Evolutionary conservation across 1,140 invertebrate genomes (phyloP), one percentile per base, ranked within the genome.

Genomic region (Drosophila nigrodunni): DNA sequence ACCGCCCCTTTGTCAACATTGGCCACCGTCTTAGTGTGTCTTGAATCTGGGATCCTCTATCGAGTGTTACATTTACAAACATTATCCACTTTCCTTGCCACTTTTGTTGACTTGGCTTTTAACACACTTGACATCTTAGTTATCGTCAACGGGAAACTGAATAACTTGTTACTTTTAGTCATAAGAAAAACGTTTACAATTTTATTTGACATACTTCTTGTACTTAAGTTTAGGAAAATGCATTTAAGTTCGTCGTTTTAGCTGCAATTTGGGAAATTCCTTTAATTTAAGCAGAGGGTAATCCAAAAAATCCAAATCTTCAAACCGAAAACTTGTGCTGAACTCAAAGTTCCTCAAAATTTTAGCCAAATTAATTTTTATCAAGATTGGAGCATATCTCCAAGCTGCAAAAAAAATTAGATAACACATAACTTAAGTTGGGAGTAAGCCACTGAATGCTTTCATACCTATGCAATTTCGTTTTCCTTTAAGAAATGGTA

Each of bases 401-500:
- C 77, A 77, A 9, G 90, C 90, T 92, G 15, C 37, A 69, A 74
- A 11, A 39, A 39, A 13, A 25, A 5, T n/a, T 34, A n/a, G 10
- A 9, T 44, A 30, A 10, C 3, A 37, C 37, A 9, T 7, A 39
- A 9, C 8, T 39, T 3, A 30, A 30, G 25, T 4, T 5, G 4
- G 25, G 25, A 30, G 0, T 30, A 30, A 30, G 25, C 0, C 0
- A 30, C 25, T 30, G 3, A 30, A 30, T 30, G 25, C 25, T 8
- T 11, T 8, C 68, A 10, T 49, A 87, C 92, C 92, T 44, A 92
- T 80, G 58, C 92, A 93, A 34, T 74, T 89, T 39, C 92, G 46
- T n/a, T 82, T 74, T 9, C 91, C 92, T 59, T 81, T 86, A 1
- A 82, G 68, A 49, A 93, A 93, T 2, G 92, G 91, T 47, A 92